Evolutionary conservation across 1,140 invertebrate genomes (phyloP), one percentile per base, ranked within the genome.

Genomic region (Battus philenor): DNA sequence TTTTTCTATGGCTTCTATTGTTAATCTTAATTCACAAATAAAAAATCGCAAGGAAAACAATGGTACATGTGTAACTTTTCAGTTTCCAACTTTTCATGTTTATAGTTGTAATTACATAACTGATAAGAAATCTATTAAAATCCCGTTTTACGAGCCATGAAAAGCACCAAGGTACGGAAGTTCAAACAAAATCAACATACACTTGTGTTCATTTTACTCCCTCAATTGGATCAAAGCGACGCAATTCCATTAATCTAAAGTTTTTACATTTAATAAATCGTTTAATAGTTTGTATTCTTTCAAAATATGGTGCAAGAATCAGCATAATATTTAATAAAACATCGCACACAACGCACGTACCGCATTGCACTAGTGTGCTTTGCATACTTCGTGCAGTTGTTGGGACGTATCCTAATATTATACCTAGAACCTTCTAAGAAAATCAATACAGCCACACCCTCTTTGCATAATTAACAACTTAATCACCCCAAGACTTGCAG

Each of bases 371-470:
- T 44, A 66, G 34, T 59, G 51, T 68, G 52, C 26, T 48, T 59
- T 54, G 61, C 55, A 68, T 49, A 71, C 53, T 69, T 62, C 75
- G 63, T 78, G 72, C 79, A 79, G 62, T 68, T 68, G 67, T 68
- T 54, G 70, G 67, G 73, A 70, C 66, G 52, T 70, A 70, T 70
- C 68, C 69, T 75, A 73, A 63, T 64, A 53, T 65, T 75, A 82
- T 65, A 75, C 65, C 78, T 82, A 85, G 80, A 85, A 84, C 68
- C 66, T 84, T 85, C 79, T 54, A 64, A 82, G 84, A 86, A 86
- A 86, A 86, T 86, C 84, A 76, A 86, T 86, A 86, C 69, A 77
- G 82, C 84, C 84, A 86, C 84, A 85, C 84, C 84, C 84, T 68
- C 63, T 70, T 71, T 83, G 79, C 75, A 86, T 86, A 84, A 84